phyloP scores from a whole-genome alignment of 2,113 vertebrate genomes.

The Psettodes erumei region DNA sequence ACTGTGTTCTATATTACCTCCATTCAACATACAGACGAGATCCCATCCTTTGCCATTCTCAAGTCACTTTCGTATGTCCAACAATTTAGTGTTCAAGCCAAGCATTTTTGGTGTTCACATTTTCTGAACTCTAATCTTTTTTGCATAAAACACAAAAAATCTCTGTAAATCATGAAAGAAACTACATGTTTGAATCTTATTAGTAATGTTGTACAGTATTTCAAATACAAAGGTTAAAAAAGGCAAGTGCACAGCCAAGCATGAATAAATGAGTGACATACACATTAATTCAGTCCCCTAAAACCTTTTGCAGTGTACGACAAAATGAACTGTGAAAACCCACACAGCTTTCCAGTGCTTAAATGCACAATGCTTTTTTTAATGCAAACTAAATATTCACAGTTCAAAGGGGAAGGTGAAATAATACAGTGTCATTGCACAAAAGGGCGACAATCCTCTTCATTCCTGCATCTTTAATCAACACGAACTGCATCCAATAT shows the following conservation, averaged over 20 bases:
- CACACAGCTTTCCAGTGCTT: slow-evolving; percentile 18
- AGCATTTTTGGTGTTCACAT: slow-evolving; percentile 25
- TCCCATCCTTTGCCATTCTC: slow-evolving; percentile 16
- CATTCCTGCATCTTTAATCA: slow-evolving; percentile 34
- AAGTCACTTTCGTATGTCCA: slow-evolving; percentile 36
- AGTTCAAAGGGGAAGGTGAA: slow-evolving; percentile 32
- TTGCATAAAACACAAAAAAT: slow-evolving; percentile 21
- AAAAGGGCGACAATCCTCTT: slow-evolving; percentile 38
- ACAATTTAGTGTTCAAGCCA: slow-evolving; percentile 30
- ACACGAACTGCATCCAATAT: slow-evolving; percentile 23
- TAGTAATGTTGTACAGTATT: neutral
- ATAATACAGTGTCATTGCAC: slow-evolving; percentile 8
- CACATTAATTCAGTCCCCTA: slow-evolving; percentile 14
- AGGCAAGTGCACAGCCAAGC: slow-evolving; percentile 34
- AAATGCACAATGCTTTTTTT: slow-evolving; percentile 17
- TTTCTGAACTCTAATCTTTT: neutral
- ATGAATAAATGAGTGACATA: slow-evolving; percentile 22
- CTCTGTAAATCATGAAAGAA: slow-evolving; percentile 12
- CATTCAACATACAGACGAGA: slow-evolving; percentile 24
- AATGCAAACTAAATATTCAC: slow-evolving; percentile 31
- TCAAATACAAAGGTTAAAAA: neutral
- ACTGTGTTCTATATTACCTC: slow-evolving; percentile 49
- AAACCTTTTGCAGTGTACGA: slow-evolving; percentile 22
- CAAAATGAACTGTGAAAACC: slow-evolving; percentile 33
- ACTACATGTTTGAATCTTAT: slow-evolving; percentile 6